These are phyloP conservation scores for Peromyscus aztecus DNA, from an alignment of 2,797 vertebrate species.

Conservation along the genomic window DNA sequence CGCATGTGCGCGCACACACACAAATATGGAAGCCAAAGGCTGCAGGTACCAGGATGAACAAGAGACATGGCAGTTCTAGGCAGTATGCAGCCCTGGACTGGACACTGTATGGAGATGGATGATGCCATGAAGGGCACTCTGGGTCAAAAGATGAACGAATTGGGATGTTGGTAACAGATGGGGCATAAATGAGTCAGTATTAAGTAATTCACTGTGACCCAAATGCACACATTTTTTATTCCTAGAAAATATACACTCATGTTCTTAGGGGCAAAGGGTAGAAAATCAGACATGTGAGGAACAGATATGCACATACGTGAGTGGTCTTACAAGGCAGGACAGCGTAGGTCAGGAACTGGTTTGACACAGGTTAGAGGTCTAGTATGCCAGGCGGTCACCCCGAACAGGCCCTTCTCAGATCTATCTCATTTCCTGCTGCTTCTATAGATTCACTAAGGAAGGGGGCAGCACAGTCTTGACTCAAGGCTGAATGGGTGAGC, in stretches of 20 bases:
- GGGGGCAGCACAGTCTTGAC: too few species aligned
- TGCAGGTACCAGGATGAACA: background rate
- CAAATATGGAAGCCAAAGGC: background rate
- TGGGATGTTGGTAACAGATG: background rate
- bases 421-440: background rate
- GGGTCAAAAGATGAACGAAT: background rate
- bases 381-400: background rate
- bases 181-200: fast-evolving
- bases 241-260: background rate
- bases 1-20: fast-evolving
- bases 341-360: background rate
- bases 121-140: background rate
- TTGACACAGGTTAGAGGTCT: background rate
- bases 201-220: background rate
- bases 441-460: background rate
- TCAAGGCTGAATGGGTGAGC: background rate
- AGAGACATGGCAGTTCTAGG: too few species aligned
- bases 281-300: background rate
- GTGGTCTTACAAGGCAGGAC: background rate
- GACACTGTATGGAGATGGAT: background rate
- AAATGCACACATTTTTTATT: background rate
- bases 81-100: background rate
- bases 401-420: background rate
- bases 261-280: background rate
- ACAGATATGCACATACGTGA: background rate